Percentiles rank a stretch among this genome's conserved stretches.
Conservation (phyloP, 2,888 invertebrate genomes). For the Matsumyia berberina region DNA sequence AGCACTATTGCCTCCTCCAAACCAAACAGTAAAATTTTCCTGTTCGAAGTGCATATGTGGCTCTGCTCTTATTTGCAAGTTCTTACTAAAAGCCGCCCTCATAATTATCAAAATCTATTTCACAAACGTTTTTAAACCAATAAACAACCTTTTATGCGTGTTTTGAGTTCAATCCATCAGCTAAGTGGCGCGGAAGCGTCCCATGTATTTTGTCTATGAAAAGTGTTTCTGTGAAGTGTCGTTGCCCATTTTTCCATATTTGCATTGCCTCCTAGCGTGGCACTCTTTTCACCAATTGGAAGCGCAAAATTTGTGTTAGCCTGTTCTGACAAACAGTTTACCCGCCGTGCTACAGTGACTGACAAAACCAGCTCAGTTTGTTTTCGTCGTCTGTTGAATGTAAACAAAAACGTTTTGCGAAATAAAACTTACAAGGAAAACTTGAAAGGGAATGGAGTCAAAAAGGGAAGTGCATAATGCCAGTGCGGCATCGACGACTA, state of each 20-base stretch:
- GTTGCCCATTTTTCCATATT: slow-evolving; percentile 19
- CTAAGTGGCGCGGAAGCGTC: not conserved
- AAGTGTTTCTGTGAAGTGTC: slow-evolving; percentile 24
- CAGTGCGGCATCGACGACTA: slow-evolving; percentile 55
- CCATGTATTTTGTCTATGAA: slow-evolving; percentile 24
- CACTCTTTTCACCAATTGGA: slow-evolving; percentile 12
- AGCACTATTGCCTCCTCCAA: not conserved
- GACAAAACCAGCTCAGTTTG: slow-evolving; percentile 25
- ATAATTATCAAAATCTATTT: not conserved
- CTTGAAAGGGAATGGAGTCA: slow-evolving; percentile 39
- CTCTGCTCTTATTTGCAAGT: slow-evolving; percentile 4
- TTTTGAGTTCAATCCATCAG: not conserved
- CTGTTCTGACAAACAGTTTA: slow-evolving; percentile 40
- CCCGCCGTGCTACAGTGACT: slow-evolving; percentile 16
- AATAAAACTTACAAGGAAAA: not conserved
- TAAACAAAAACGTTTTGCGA: slow-evolving; percentile 38
- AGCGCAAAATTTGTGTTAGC: not conserved
- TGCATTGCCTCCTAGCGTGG: not conserved
- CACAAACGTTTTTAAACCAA: not conserved
- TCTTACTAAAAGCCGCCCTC: not conserved
- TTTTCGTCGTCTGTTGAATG: slow-evolving; percentile 31
- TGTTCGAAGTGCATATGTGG: slow-evolving; percentile 30
- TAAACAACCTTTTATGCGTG: not conserved
- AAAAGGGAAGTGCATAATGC: slow-evolving; percentile 60
- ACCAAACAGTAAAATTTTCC: slow-evolving; percentile 34